Conservation (phyloP, 2,888 invertebrate genomes). For the Poecilus cupreus region DNA sequence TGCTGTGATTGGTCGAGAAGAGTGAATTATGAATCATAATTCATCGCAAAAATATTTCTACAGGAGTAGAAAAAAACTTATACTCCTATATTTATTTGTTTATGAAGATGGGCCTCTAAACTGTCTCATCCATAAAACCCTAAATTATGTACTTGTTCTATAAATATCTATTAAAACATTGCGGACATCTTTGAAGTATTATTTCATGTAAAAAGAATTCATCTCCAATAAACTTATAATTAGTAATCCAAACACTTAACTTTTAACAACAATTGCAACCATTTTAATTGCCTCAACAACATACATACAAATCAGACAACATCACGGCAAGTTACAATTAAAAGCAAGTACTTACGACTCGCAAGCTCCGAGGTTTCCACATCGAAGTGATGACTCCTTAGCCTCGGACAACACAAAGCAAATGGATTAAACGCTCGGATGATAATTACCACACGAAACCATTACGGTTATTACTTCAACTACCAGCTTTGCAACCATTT, state of each 20-base stretch:
- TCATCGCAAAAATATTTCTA: too few relatives aligned
- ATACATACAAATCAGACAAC: background rate
- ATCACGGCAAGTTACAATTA: background rate
- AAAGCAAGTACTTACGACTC: background rate
- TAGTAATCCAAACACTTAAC: background rate
- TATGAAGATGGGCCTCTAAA: too few relatives aligned
- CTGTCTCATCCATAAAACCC: too few relatives aligned
- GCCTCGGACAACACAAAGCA: conserved; percentile 2
- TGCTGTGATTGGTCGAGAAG: too few relatives aligned
- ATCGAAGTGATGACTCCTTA: background rate
- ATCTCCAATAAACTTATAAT: background rate
- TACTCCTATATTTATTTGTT: too few relatives aligned
- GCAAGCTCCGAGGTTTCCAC: background rate
- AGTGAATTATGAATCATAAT: too few relatives aligned
- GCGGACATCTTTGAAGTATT: too few relatives aligned
- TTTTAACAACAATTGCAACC: background rate
- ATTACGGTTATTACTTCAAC: conserved; percentile 33
- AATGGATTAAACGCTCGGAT: conserved; percentile 16
- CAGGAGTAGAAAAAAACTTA: too few relatives aligned
- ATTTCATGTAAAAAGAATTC: background rate
- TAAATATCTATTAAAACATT: too few relatives aligned
- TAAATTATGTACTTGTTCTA: too few relatives aligned
- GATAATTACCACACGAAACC: conserved; percentile 27
- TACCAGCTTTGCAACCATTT: conserved; percentile 12
- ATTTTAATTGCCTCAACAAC: background rate